Conservation (phyloP, 2,113 vertebrate genomes). For the Arenaria interpres region DNA sequence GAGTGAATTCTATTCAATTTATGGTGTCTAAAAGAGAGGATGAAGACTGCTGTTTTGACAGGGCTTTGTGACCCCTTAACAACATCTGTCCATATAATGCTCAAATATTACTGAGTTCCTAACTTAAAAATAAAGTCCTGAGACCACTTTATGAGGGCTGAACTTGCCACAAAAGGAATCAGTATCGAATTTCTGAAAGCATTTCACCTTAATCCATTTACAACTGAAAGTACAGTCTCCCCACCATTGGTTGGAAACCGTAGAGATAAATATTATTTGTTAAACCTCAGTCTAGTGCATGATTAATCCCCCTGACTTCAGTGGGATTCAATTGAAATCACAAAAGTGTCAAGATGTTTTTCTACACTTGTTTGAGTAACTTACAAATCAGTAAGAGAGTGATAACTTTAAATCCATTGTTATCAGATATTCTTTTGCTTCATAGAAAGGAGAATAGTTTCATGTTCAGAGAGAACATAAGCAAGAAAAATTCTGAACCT, state of each 20-base stretch:
- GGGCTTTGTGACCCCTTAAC: background rate
- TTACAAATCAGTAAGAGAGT: background rate
- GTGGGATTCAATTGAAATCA: slow-evolving; percentile 3
- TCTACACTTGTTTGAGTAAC: background rate
- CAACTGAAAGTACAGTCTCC: background rate
- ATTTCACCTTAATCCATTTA: slow-evolving; percentile 6
- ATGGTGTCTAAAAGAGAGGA: background rate
- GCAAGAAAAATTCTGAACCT: background rate
- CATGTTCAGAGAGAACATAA: background rate
- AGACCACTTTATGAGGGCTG: background rate
- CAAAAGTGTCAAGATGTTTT: background rate
- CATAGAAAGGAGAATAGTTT: background rate
- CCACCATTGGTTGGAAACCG: background rate
- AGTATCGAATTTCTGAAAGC: background rate
- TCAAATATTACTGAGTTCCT: background rate
- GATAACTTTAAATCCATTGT: background rate
- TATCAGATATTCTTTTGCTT: background rate
- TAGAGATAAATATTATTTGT: background rate
- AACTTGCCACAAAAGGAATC: slow-evolving; percentile 11
- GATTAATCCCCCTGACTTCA: slow-evolving; percentile 24
- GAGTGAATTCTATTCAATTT: background rate
- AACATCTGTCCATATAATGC: background rate
- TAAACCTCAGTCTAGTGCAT: background rate
- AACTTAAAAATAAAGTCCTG: background rate
- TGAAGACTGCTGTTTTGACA: slow-evolving; percentile 9